These are phyloP conservation scores for Eudasyphora cyanicolor DNA, from an alignment of 2,888 invertebrate species.

Conservation along the genomic window DNA sequence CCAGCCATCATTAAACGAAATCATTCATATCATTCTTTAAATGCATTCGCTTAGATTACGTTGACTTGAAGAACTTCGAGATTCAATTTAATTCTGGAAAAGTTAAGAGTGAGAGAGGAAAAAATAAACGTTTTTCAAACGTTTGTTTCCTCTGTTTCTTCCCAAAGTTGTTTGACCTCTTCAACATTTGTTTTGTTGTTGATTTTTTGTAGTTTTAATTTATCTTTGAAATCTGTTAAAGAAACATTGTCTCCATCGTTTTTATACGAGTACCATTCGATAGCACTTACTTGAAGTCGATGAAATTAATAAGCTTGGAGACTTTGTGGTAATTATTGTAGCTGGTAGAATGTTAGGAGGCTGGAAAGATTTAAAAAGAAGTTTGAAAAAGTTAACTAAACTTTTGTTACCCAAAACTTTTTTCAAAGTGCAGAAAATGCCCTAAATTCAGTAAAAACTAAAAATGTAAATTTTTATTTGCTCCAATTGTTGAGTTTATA, in stretches of 20 bases:
- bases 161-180: conserved; percentile 67
- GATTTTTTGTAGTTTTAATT: background rate
- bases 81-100: conserved; percentile 4
- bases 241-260: conserved; percentile 28
- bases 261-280: no score
- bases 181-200: conserved; percentile 38
- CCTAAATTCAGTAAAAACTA: no score
- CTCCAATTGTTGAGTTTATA: background rate
- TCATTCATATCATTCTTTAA: conserved; percentile 9
- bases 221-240: conserved; percentile 40
- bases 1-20: background rate
- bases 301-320: background rate
- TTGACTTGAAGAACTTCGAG: background rate
- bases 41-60: background rate
- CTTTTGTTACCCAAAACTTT: no score
- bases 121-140: conserved; percentile 15
- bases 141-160: conserved; percentile 16
- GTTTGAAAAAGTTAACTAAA: no score
- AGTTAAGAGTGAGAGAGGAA: background rate
- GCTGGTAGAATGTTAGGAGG: background rate
- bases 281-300: background rate
- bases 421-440: no score
- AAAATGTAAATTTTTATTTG: background rate
- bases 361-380: no score
- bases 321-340: background rate